Evolutionary conservation across 64 coral and sea anemone species (phyloP), one percentile per base, ranked within the genome.

Genomic region (Montipora efflorescens): DNA sequence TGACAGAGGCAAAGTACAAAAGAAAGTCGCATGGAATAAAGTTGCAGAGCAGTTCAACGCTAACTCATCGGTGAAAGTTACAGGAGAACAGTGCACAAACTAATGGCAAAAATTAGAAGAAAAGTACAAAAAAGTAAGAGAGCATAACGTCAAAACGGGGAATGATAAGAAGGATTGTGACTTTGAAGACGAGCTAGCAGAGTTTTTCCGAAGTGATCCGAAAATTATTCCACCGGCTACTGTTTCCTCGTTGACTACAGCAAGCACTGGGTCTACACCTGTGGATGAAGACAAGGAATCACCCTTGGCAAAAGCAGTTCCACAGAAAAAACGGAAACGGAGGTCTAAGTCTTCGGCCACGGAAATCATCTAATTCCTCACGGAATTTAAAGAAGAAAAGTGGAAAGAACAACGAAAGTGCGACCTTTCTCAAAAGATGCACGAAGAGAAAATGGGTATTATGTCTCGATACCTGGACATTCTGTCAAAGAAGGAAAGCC

Each of bases 231-330:
- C 84, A 70, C 66, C 43, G 44, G 84, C 36, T 14, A 47, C 67
- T 87, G 67, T 87, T 87, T 87, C 64, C 66, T 87, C 28, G 10
- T 87, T 74, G 84, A 14, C 67, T 73, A 73, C 66, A 69, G 84
- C 66, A 55, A 55, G 52, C 52, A 55, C 9, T 55, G 82, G 83
- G 10, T 87, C 83, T 87, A 14, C 28, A 69, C 71, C 20, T 64
- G 62, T 44, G 28, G 83, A 87, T 87, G 83, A 87, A 87, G 83
- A 87, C 8, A 62, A 87, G 83, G 66, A 87, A 70, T 87, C 46
- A 71, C 8, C 83, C 83, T 87, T 87, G 83, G 83, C 83, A 73
- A 87, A 87, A 72, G 83, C 43, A 36, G 83, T 87, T 87, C 43
- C 66, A 87, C 70, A 87, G 83, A 87, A 87, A 87, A 87, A 87